phyloP scores from a whole-genome alignment of 1,140 invertebrate species.

The Ceratoteleas bidentatus region DNA sequence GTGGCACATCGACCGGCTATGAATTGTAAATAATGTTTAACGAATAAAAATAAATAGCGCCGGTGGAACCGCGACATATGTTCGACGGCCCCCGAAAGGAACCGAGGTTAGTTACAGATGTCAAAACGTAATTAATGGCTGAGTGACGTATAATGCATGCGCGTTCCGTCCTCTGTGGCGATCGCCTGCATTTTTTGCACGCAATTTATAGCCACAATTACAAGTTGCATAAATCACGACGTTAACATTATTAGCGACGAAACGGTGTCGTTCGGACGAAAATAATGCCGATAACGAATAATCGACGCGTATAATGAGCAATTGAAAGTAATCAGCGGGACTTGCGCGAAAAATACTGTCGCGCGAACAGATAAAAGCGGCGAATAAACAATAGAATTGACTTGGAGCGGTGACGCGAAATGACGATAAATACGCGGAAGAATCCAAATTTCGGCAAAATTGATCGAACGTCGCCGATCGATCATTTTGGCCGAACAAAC shows the following conservation, averaged over 20 bases:
- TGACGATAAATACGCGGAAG: too few relatives aligned
- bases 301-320: background rate
- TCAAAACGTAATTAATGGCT: conserved; percentile 46
- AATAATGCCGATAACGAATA: background rate
- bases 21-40: background rate
- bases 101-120: conserved; percentile 33
- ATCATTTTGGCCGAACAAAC: background rate
- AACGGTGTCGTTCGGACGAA: background rate
- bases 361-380: too few relatives aligned
- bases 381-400: too few relatives aligned
- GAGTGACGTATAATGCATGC: conserved; percentile 30
- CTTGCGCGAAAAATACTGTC: too few relatives aligned
- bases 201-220: conserved; percentile 27
- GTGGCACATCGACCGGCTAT: background rate
- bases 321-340: too few relatives aligned
- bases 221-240: conserved; percentile 6
- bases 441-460: background rate
- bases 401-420: too few relatives aligned
- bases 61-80: conserved; percentile 5
- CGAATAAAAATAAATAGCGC: background rate
- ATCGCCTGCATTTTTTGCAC: conserved; percentile 2
- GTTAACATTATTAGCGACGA: conserved; percentile 6
- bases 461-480: background rate
- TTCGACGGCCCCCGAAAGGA: conserved; percentile 3
- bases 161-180: conserved; percentile 1